Base-by-base conservation (phyloP, 53 echinoderm and acorn worm genomes). In the Stichopus horrens region DNA sequence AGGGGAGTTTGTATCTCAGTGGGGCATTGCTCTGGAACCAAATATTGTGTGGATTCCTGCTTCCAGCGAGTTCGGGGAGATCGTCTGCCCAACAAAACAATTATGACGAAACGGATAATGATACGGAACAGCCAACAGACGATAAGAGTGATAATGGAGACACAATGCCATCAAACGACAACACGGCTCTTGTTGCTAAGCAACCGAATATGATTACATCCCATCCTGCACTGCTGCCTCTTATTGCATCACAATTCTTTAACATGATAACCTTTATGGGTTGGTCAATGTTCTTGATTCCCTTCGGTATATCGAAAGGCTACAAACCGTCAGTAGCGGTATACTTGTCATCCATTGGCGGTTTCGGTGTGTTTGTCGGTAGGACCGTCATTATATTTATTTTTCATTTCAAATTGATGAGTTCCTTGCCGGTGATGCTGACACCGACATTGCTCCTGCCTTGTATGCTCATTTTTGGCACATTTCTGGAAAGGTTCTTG, bases 1-100 rank as follows among this genome's bases (percentile, higher is more conserved):
- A 51, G 16, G 78, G 78, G 9, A 13, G 54, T 11, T n/a, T 78
- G 4, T 9, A 51, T 16, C 78, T 78, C 52, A n/a, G 5, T 4
- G 78, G 78, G 7, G 78, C 78, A 52, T 16, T 78, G 5, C 37
- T 78, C 52, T 78, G 78, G 78, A 8, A 78, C 54, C 78, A 78
- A 9, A 19, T 78, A 10, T 19, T 55, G 0, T 78, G 52, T 9
- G 78, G 78, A 5, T 10, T 78, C 13, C 52, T 55, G 52, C 51
- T 78, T 6, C 78, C 8, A 8, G 8, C 60, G 13, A 59, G 13
- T 8, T 8, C 60, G 13, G 9, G 9, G 7, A 59, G 9, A 59
- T 8, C 8, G 9, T 11, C 5, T 11, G 63, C 7, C 63, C 9
- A 7, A 60, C 63, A 9, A 60, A 60, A 60, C 4, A 11, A 60